Evolutionary conservation across 2,888 invertebrate genomes (phyloP).

Genomic region (Hyposoter dolosus): DNA sequence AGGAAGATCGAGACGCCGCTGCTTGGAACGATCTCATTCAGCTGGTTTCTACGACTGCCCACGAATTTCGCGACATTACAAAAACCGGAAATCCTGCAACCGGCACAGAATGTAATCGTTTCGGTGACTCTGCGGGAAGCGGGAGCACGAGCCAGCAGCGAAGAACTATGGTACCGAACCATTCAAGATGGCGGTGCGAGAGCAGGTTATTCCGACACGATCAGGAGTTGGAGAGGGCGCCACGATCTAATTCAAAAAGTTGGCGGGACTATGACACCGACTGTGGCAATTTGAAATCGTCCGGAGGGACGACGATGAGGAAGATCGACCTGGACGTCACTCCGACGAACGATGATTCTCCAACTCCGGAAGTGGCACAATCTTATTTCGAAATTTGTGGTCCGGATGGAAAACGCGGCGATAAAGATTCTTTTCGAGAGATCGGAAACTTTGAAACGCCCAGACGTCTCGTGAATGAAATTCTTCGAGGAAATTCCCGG

Average conservation of each 20-base stretch:
- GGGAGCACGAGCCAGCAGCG: not conserved
- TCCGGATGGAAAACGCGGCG: constrained; percentile 6
- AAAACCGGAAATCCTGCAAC: not conserved
- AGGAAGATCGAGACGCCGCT: constrained; percentile 47
- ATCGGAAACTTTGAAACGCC: constrained; percentile 34
- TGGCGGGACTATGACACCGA: constrained; percentile 22
- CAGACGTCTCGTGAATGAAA: constrained; percentile 42
- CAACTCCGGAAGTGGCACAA: constrained; percentile 24
- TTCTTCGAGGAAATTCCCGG: constrained; percentile 18
- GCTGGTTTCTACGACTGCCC: constrained; percentile 59
- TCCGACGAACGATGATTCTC: constrained; percentile 9
- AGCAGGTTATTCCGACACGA: no score
- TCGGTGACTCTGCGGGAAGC: not conserved
- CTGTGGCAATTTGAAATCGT: not conserved
- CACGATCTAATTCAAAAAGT: not conserved
- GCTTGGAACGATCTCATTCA: constrained; percentile 57
- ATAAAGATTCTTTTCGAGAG: constrained; percentile 42
- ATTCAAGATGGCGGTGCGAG: not conserved
- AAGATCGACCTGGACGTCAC: constrained; percentile 15
- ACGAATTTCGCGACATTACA: constrained; percentile 55
- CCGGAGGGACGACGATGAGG: constrained; percentile 14
- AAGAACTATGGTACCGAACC: not conserved
- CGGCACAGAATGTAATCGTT: not conserved
- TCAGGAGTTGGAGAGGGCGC: not conserved
- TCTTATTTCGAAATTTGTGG: constrained; percentile 45